Base-by-base conservation (phyloP, 2,888 invertebrate species). In the Glyphotaelius pellucidus region DNA sequence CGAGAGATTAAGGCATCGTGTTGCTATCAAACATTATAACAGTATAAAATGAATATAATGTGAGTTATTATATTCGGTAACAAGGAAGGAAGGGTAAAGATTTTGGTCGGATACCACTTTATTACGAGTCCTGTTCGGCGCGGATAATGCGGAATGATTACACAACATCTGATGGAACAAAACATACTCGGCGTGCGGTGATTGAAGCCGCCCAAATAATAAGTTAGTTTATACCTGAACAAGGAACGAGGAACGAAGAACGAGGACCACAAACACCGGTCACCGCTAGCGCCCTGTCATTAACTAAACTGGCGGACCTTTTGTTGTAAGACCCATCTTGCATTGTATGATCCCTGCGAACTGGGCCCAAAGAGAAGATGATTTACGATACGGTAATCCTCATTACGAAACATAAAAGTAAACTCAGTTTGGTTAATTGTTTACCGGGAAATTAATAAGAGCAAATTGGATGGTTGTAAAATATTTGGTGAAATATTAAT, bases 261-360 rank as follows among this genome's bases (percentile, higher is more conserved):
- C 11, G n/a, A 35, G 42, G 79, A 32, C 91, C 80, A 90, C 67
- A 83, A 42, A 92, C 92, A 92, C 93, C 92, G 67, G 67, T 67
- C 32, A 32, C 91, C 90, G 90, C 79, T 83, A 85, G 92, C 92
- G 93, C 93, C 92, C 92, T 93, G 92, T 93, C 90, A 93, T 93
- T 93, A 93, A 87, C 90, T 84, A 79, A 86, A 85, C 84, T 89
- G 88, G 91, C 90, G 87, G 91, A 90, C 91, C 93, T 91, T 93
- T 92, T 91, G 91, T 92, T 87, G 86, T 31, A 91, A 81, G 81
- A 90, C 35, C 85, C 86, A 47, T 47, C 86, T 30, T 89, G 79
- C 83, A 30, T 52, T 79, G 84, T 31, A 47, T 38, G 38, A n/a
- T n/a, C 79, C 86, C 79, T n/a, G 85, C 42, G 15, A 15, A 87